Percentiles rank a stretch among this genome's conserved stretches.
Evolutionary conservation across 2,113 vertebrate genomes (phyloP).

Genomic region (Python bivittatus): DNA sequence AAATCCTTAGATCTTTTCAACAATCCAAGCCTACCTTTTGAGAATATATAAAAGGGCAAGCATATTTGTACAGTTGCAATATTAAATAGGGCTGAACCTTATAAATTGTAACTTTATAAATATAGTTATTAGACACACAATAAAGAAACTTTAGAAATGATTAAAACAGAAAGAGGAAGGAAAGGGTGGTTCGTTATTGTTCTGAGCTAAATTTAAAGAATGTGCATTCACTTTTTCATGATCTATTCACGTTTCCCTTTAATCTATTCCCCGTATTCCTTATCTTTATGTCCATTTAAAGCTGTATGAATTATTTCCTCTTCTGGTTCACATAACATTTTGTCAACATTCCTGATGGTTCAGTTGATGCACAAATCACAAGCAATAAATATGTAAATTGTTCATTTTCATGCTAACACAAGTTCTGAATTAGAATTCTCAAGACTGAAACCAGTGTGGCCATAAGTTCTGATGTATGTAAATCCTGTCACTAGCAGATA

Average conservation of each 20-base stretch:
- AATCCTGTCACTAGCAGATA: constrained; percentile 22
- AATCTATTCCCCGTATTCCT: constrained; percentile 65
- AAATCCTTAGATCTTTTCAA: background rate
- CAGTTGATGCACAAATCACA: constrained; percentile 63
- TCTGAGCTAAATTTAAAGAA: constrained; percentile 35
- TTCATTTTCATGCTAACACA: constrained; percentile 55
- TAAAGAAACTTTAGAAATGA: constrained; percentile 44
- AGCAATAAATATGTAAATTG: constrained; percentile 71
- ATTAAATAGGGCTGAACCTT: constrained; percentile 15
- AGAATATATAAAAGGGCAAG: background rate
- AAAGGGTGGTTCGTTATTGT: constrained; percentile 32
- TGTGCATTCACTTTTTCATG: constrained; percentile 39
- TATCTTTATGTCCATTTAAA: constrained; percentile 59
- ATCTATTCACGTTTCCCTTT: constrained; percentile 51
- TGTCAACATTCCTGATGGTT: constrained; percentile 60
- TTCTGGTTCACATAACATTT: constrained; percentile 63
- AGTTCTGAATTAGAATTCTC: constrained; percentile 39
- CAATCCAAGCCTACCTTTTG: background rate
- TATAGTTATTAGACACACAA: constrained; percentile 46
- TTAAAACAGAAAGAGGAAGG: constrained; percentile 25
- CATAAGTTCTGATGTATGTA: background rate
- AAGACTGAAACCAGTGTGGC: constrained; percentile 24
- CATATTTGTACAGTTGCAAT: constrained; percentile 25
- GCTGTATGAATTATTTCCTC: constrained; percentile 43
- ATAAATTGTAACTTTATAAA: constrained; percentile 16